phyloP scores from a whole-genome alignment of 2,888 invertebrate genomes.

The Allacma fusca region DNA sequence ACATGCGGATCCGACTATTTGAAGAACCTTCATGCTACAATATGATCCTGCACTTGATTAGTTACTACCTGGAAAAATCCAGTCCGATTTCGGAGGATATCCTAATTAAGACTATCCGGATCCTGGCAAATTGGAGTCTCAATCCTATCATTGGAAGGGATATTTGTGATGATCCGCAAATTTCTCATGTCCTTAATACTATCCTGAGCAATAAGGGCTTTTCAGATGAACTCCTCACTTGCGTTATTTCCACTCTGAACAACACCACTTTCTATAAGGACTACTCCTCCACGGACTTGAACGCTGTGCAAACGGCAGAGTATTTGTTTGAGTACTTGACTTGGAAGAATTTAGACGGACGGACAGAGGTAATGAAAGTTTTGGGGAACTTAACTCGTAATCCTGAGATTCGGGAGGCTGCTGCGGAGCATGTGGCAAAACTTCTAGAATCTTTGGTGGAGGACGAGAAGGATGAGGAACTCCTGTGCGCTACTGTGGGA shows the following conservation, averaged over 20 bases:
- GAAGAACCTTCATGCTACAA: conserved; percentile 10
- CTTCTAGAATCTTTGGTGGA: conserved; percentile 48
- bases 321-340: conserved; percentile 48
- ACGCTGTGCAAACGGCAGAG: conserved; percentile 54
- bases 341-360: conserved; percentile 55
- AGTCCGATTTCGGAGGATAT: conserved; percentile 56
- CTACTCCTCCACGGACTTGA: conserved; percentile 49
- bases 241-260: conserved; percentile 58
- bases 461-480: conserved; percentile 51
- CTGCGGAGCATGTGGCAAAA: conserved; percentile 50
- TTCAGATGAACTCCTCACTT: conserved; percentile 58
- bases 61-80: conserved; percentile 52
- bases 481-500: conserved; percentile 57
- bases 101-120: conserved; percentile 56
- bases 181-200: conserved; percentile 54
- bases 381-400: conserved; percentile 60
- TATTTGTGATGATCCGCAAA: conserved; percentile 54
- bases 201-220: conserved; percentile 46
- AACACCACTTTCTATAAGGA: conserved; percentile 60
- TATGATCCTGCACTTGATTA: conserved; percentile 54
- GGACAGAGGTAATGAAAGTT: conserved; percentile 59
- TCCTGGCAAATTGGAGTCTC: conserved; percentile 61
- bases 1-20: conserved; percentile 53
- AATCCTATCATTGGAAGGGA: conserved; percentile 56
- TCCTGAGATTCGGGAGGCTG: conserved; percentile 50